Evolutionary conservation across 1,140 invertebrate genomes (phyloP), one percentile per base, ranked within the genome.

Genomic region (Semibalanus balanoides): DNA sequence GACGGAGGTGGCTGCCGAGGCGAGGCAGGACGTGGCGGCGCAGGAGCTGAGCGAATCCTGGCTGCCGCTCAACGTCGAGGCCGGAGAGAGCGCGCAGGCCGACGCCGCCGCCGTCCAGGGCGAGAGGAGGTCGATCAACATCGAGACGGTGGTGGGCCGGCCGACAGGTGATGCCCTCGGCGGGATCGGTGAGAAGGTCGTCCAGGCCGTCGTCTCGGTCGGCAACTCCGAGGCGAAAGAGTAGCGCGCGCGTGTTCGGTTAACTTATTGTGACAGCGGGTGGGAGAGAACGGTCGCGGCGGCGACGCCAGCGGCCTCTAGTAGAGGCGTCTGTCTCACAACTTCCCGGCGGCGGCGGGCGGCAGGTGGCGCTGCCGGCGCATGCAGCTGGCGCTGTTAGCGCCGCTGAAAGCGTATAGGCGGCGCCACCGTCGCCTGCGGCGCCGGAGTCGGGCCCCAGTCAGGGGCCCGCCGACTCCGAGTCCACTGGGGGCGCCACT

Each of bases 1-100:
- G 77, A 76, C 43, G 76, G 74, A 19, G 75, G 73, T 74, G 22
- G 31, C 31, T 19, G 74, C 51, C 25, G n/a, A 14, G n/a, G 14
- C n/a, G 35, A 74, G 11, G 5, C 51, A 64, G 29, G 74, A 9
- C 14, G 74, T 30, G n/a, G 29, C 27, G n/a, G 28, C 51, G 1
- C 14, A 14, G 14, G 51, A 64, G 51, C 51, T 7, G 1, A 19
- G 1, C 22, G 51, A 64, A 1, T 64, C 51, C 11, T 64, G 51
- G 51, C 51, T 64, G 51, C 51, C 51, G 9, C 51, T 64, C 7
- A 64, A 64, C 51, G 51, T 64, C 1, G 51, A 14, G 51, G 51
- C 1, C 51, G 51, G 22, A 64, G 51, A 64, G 51, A 40, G 35
- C 35, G 51, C 22, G 51, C 51, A 7, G 51, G 51, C 51, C 9